Percentiles rank a stretch among this genome's conserved stretches.
These are phyloP conservation scores for Pandion haliaetus DNA, from an alignment of 2,113 vertebrate genomes.

Conservation along the genomic window DNA sequence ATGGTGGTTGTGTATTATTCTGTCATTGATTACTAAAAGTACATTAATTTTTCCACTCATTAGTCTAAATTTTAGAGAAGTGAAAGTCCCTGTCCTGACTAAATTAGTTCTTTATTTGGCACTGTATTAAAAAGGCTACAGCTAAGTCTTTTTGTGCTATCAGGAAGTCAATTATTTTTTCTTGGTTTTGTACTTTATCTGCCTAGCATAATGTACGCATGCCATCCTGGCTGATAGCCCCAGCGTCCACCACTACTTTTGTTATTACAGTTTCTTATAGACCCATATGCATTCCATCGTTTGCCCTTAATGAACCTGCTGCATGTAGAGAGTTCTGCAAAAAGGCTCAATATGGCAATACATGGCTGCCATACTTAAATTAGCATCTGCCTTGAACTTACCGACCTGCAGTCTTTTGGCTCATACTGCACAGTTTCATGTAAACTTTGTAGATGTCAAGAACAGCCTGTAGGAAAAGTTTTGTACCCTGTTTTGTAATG, in stretches of 20 bases:
- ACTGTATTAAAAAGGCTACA: slow-evolving; percentile 15
- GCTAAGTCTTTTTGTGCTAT: not conserved
- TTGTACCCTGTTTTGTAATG: slow-evolving; percentile 38
- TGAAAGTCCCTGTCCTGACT: not conserved
- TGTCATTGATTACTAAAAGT: not conserved
- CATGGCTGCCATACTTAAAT: slow-evolving; percentile 31
- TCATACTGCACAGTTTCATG: slow-evolving; percentile 15
- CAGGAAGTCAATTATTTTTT: slow-evolving; percentile 31
- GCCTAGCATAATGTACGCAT: not conserved
- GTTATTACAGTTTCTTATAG: not conserved
- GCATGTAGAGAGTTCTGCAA: slow-evolving; percentile 51
- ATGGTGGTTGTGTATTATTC: not conserved
- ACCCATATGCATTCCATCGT: slow-evolving; percentile 13
- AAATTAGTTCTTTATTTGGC: slow-evolving; percentile 31
- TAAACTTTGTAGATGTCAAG: slow-evolving; percentile 39
- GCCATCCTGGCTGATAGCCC: not conserved
- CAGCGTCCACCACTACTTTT: not conserved
- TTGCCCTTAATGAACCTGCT: slow-evolving; percentile 41
- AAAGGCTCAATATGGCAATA: slow-evolving; percentile 54
- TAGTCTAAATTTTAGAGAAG: not conserved
- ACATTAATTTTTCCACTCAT: not conserved
- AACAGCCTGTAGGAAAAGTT: slow-evolving; percentile 50
- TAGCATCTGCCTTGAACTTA: slow-evolving; percentile 60
- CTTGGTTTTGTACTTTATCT: not conserved
- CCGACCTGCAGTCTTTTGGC: slow-evolving; percentile 40